Evolutionary conservation across 2,888 invertebrate genomes (phyloP).

Genomic region (Cenopis cana): DNA sequence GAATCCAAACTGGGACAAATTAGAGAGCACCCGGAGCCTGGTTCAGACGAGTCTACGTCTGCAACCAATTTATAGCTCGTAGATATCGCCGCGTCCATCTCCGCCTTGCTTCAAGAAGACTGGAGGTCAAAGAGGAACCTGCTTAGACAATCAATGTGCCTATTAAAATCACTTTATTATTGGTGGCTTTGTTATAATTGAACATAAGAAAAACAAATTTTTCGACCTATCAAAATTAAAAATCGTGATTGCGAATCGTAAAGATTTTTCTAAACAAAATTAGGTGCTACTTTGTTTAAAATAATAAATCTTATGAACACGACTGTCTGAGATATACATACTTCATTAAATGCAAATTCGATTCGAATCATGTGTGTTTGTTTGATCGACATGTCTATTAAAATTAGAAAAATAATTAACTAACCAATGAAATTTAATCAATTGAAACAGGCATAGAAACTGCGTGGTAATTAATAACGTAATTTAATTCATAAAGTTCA

Average conservation of each 20-base stretch:
- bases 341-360: neutral
- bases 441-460: no score
- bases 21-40: slow-evolving; percentile 19
- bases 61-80: slow-evolving; percentile 29
- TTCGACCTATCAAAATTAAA: no score
- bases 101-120: slow-evolving; percentile 7
- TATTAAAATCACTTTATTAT: neutral
- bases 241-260: no score
- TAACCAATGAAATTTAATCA: neutral
- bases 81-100: slow-evolving; percentile 34
- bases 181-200: neutral
- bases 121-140: slow-evolving; percentile 21
- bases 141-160: slow-evolving; percentile 11
- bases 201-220: no score
- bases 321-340: neutral
- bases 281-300: neutral
- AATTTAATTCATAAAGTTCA: neutral
- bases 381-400: neutral
- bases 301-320: neutral
- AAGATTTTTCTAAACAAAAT: no score
- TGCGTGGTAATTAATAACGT: neutral
- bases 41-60: slow-evolving; percentile 25
- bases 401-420: neutral
- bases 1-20: slow-evolving; percentile 19
- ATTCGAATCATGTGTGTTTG: neutral